Base-by-base conservation (phyloP, 1,140 invertebrate species). In the Amphibalanus amphitrite region DNA sequence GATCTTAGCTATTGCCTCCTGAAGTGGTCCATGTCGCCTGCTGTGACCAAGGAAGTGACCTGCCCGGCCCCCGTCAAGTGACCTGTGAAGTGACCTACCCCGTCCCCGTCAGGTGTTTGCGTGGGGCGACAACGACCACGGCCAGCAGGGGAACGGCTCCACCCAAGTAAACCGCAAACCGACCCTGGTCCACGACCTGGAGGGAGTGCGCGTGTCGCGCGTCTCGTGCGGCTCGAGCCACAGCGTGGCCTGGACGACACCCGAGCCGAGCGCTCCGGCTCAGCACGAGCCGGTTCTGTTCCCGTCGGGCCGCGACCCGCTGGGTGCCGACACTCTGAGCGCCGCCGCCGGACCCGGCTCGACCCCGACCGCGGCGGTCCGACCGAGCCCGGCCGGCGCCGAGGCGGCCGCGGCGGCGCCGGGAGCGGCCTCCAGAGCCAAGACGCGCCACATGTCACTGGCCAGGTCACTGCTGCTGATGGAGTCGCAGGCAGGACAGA, bases 111-210 rank as follows among this genome's bases (percentile, higher is more conserved):
- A 90, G 87, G 90, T 93, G 0, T 94, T 88, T 83, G 91, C 91
- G 0, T 95, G 93, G 94, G 95, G 95, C 1, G 94, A 97, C 81
- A 97, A 97, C 81, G 94, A 97, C 80, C 94, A 97, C 79, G 94
- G 94, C 0, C 94, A 97, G 77, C 95, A 96, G 81, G 95, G 93
- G 15, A 96, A 96, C 80, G 91, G 92, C 8, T 91, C 91, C 0
- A 96, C 93, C 0, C 87, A 89, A 47, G 93, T 96, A 0, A 97
- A 97, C 80, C 85, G 91, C 73, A 92, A 94, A 75, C 93, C 95
- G 0, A 89, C 89, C 0, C 76, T 90, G 64, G 92, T 95, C 0
- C 88, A 92, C 70, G 92, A 91, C 0, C 82, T 95, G 59, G 92
- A 93, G 74, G 90, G 91, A 28, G 86, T 74, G 30, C 73, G 73